Conservation (phyloP, 2,888 invertebrate species). For the Griposia aprilina region DNA sequence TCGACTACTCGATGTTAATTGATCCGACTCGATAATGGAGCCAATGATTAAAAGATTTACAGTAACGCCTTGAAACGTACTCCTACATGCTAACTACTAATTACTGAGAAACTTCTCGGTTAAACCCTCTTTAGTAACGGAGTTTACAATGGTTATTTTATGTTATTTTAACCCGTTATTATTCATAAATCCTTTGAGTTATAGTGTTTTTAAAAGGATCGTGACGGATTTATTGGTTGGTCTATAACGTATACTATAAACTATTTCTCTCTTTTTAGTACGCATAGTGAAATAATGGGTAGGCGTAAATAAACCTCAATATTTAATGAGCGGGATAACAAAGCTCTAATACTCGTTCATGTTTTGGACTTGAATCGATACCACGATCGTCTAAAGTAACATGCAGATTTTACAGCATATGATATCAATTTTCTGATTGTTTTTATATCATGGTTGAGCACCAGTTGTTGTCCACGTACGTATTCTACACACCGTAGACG, state of each 20-base stretch:
- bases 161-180: conserved; percentile 37
- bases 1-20: conserved; percentile 46
- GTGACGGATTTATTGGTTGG: conserved; percentile 60
- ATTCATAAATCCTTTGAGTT: conserved; percentile 56
- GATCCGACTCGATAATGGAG: conserved; percentile 60
- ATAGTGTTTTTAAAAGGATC: conserved; percentile 48
- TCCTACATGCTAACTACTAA: conserved; percentile 42
- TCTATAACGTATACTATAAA: conserved; percentile 25
- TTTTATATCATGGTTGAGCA: background rate
- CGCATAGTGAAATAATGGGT: conserved; percentile 22
- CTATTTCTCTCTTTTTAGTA: conserved; percentile 32
- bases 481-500: no score
- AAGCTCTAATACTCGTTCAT: background rate
- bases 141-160: conserved; percentile 18
- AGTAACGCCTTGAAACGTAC: conserved; percentile 50
- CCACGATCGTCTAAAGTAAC: no score
- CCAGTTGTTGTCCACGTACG: background rate
- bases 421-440: background rate
- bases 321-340: conserved; percentile 21
- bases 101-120: conserved; percentile 38
- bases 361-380: background rate
- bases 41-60: conserved; percentile 63
- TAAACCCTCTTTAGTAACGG: conserved; percentile 34
- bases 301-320: conserved; percentile 24
- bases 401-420: background rate